A percentile compares a stretch with the other conserved stretches of the same genome.
Evolutionary conservation across 2,797 vertebrate genomes (phyloP).

Genomic region (Myotis daubentonii): DNA sequence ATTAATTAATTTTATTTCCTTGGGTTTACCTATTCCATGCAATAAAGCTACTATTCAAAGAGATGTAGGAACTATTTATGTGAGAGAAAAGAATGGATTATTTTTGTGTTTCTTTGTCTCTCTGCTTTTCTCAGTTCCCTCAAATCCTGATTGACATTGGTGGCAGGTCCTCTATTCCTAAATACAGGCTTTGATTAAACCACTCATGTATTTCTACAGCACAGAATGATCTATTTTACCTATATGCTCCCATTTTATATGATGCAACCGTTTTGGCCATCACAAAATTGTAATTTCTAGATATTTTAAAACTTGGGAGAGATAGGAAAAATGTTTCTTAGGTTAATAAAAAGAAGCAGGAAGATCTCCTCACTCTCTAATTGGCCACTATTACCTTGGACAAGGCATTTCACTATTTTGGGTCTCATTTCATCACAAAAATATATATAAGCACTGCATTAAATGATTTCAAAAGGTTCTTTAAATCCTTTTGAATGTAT

Average conservation of each 20-base stretch:
- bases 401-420: not conserved
- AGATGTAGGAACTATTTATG: not conserved
- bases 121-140: slow-evolving; percentile 6
- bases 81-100: not conserved
- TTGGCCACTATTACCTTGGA: not conserved
- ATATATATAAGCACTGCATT: not conserved
- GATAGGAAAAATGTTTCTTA: not conserved
- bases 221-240: not conserved
- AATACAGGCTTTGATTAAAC: not conserved
- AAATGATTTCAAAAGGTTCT: slow-evolving; percentile 19
- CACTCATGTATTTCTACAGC: not conserved
- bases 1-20: slow-evolving; percentile 33
- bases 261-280: not conserved
- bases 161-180: not conserved
- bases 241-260: not conserved
- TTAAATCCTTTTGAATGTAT: slow-evolving; percentile 13
- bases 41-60: not conserved
- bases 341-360: slow-evolving; percentile 23
- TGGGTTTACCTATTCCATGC: not conserved
- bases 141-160: not conserved
- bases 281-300: slow-evolving; percentile 37
- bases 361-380: not conserved
- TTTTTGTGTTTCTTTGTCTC: not conserved
- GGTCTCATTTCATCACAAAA: slow-evolving; percentile 17
- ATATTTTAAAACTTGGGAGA: slow-evolving; percentile 30